Evolutionary conservation across 2,797 vertebrate species (phyloP), one percentile per base, ranked within the genome.

Genomic region (Siniperca undulata): DNA sequence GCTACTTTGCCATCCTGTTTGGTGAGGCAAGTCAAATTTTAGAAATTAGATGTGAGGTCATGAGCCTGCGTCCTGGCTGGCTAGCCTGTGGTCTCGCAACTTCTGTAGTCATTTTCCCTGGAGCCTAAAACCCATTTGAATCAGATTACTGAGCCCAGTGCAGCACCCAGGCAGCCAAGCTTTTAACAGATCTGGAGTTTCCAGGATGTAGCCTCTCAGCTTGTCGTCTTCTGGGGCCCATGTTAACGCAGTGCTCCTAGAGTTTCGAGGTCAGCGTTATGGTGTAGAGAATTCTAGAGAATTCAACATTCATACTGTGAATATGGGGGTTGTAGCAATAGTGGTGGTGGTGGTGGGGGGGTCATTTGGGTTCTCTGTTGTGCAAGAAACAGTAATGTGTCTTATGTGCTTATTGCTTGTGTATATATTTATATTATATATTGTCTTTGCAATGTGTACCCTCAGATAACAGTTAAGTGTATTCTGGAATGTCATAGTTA

Each of bases 61-160:
- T 44, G 12, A 34, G 8, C 46, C 65, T 17, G 46, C 36, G 52
- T 59, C 30, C 52, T 38, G 5, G 38, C 42, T n/a, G 16, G 30
- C 6, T 10, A n/a, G 17, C 17, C 14, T 1, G 34, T 40, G 36
- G 36, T 36, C 36, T 36, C 7, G 36, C 40, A 48, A 61, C 77
- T n/a, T 77, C 36, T 24, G 42, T 7, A 1, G 48, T 40, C 4
- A 19, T 71, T 53, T 46, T 14, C 59, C 65, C 52, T 40, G 53
- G 5, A 79, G 60, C 44, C 59, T 46, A 4, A 60, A 78, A 65
- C 9, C n/a, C 22, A 40, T 66, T 60, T 70, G n/a, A 55, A 67
- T n/a, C 19, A 12, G 38, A 40, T 61, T 19, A 59, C 30, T 34
- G 60, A 38, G 55, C 56, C 38, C 59, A 38, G 46, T 16, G 20